Base-by-base conservation (phyloP, 2,113 vertebrate species). In the Serilophus lunatus region DNA sequence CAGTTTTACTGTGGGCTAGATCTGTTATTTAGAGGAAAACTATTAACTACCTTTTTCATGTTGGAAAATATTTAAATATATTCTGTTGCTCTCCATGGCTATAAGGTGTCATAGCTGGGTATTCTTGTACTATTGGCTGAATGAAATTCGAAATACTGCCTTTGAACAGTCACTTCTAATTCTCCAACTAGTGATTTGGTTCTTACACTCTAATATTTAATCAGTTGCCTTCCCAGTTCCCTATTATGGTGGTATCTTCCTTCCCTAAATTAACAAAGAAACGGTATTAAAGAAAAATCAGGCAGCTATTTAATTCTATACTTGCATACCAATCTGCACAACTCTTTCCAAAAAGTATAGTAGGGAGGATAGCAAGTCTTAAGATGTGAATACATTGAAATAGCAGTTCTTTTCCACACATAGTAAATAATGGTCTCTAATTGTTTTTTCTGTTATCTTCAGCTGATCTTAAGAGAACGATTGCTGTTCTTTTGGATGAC, bases 391-490 rank as follows among this genome's bases (percentile, higher is more conserved):
- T 76, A 42, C 28, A 33, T 86, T 77, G 68, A 78, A 90, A 78
- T 63, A 31, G 38, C 29, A 70, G 47, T 80, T 90, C 15, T 93
- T 88, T 90, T 82, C 54, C 68, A 66, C 50, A 25, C 1, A 1
- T 3, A 25, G 15, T 61, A 85, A 87, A 35, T 82, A 86, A 71
- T 45, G 59, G 49, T 12, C 50, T 57, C 23, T 80, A 65, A 85
- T 77, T 87, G 23, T 40, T 88, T 95, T 88, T 88, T 92, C 82
- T 40, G 9, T 47, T 88, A 38, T 90, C 61, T 92, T 65, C 93
- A 99, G 99, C 99, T 96, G 99, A 99, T 96, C 97, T 99, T 70
- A 99, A 99, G 97, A 98, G 99, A 97, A 99, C 99, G 50, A 99
- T 99, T 79, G 99, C 99, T 19, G 99, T 99, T 97, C 98, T 99